These are phyloP conservation scores for Helicoverpa assulta DNA, from an alignment of 2,888 invertebrate genomes.

Conservation along the genomic window DNA sequence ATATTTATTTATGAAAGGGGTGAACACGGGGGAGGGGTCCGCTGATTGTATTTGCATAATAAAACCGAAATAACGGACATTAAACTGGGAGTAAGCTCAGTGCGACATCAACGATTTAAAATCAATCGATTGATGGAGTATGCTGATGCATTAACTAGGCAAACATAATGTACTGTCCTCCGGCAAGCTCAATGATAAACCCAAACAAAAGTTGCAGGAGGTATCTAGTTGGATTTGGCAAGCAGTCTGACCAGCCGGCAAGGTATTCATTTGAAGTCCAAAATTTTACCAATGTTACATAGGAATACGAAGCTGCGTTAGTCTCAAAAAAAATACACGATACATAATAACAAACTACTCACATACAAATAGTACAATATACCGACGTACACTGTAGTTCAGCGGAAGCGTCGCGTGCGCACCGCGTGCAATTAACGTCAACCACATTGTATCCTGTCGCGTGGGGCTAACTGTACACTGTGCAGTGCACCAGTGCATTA, in stretches of 20 bases:
- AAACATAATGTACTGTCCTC: no score
- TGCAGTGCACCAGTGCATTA: conserved; percentile 49
- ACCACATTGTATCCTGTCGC: conserved; percentile 77
- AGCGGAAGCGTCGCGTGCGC: conserved; percentile 75
- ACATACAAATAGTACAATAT: conserved; percentile 14
- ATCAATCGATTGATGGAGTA: background rate
- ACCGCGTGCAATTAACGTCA: conserved; percentile 73
- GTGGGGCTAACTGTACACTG: conserved; percentile 72
- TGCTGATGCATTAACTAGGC: background rate
- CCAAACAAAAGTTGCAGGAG: no score
- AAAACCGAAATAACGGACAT: conserved; percentile 57
- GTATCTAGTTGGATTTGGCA: no score
- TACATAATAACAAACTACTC: conserved; percentile 22
- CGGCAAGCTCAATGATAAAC: no score
- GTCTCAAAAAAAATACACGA: no score
- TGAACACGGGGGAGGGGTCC: conserved; percentile 48
- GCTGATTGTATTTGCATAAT: conserved; percentile 65
- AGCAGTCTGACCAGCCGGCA: no score
- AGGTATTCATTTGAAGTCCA: no score
- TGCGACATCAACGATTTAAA: conserved; percentile 13
- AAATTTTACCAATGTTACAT: no score
- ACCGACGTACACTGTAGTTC: conserved; percentile 42
- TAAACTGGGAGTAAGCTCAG: conserved; percentile 33
- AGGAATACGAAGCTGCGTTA: no score
- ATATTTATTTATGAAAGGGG: conserved; percentile 62